A percentile compares a stretch with the other conserved stretches of the same genome.
These are phyloP conservation scores for Gymnocypris eckloni DNA, from an alignment of 2,797 vertebrate genomes.

Conservation along the genomic window DNA sequence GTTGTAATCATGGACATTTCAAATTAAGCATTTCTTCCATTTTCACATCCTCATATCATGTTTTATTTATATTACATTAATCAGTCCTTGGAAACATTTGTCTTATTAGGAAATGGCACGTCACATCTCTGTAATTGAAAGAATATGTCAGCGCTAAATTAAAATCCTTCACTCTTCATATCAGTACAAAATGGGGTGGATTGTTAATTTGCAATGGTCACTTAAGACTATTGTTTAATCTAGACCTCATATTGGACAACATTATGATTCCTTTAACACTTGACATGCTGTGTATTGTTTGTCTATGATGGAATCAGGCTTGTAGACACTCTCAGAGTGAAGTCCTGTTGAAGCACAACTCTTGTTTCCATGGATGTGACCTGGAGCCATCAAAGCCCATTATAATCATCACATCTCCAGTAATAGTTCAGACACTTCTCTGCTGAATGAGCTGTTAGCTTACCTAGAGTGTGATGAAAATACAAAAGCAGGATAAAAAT, in stretches of 20 bases:
- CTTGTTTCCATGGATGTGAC: conserved; percentile 26
- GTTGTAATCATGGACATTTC: neutral
- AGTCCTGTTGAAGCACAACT: neutral
- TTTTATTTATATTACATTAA: neutral
- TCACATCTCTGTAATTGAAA: neutral
- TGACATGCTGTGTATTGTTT: neutral
- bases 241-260: neutral
- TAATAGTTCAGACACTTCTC: neutral
- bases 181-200: neutral
- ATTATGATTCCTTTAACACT: neutral
- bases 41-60: neutral
- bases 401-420: conserved; percentile 10
- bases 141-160: neutral
- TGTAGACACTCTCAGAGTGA: neutral
- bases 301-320: neutral
- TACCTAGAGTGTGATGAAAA: neutral
- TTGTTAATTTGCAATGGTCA: neutral
- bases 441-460: neutral
- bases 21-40: neutral
- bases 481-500: neutral
- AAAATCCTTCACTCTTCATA: neutral
- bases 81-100: neutral
- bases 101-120: neutral
- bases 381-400: neutral
- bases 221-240: neutral